Base-by-base conservation (phyloP, 1,140 invertebrate species). In the Yoshiicerus persimilis region DNA sequence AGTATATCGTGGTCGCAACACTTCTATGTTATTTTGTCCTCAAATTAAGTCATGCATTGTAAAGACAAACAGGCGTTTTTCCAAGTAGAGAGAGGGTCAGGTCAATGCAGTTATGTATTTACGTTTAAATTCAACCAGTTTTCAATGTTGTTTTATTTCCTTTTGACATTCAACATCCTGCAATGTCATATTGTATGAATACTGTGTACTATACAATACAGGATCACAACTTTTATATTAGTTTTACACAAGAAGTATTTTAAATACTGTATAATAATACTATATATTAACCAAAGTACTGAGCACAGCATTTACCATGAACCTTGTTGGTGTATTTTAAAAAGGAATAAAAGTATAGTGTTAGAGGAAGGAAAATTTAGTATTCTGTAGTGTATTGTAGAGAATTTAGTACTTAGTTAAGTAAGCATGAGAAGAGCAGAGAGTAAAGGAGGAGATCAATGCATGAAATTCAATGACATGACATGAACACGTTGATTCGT, bases 121-220 rank as follows among this genome's bases (percentile, higher is more conserved):
- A n/a, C n/a, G 30, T 30, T 70, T 70, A n/a, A n/a, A 66, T 80
- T 80, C 34, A 80, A 80, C 75, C 75, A 80, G 75, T 80, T 80
- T 70, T 80, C 75, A 80, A 38, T 80, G 75, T n/a, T 80, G 20
- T 80, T 80, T 38, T 36, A 20, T 80, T 80, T 80, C 75, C 75
- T 80, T 30, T 38, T 34, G 34, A n/a, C 34, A 80, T 38, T 80
- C 66, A 70, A 32, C 66, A 70, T 70, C 66, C 66, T 30, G 30
- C 30, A 70, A 30, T 30, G 25, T 70, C 66, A 70, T 70, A 5
- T n/a, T n/a, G n/a, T n/a, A n/a, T 56, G n/a, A 56, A n/a, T 6
- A 56, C 47, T 56, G 10, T n/a, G n/a, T 56, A n/a, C n/a, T 56
- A 6, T 56, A 16, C 41, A 20, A 47, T 16, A 1, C 0, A 13